phyloP scores from a whole-genome alignment of 1,140 invertebrate genomes.

The Lineus longissimus region DNA sequence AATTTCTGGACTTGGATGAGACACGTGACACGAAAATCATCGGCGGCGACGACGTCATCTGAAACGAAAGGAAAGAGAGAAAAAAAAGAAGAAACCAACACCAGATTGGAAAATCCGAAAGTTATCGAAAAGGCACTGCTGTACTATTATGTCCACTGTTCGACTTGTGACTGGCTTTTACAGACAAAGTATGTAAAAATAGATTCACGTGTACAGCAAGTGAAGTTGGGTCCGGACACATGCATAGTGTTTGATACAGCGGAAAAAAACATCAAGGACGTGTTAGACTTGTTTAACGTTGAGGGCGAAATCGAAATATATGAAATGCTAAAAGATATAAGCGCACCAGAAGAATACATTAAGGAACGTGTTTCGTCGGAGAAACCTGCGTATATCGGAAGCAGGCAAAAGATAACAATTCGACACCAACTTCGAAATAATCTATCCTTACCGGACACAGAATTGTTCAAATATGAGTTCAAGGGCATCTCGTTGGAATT shows the following conservation, averaged over 20 bases:
- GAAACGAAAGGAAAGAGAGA: neutral
- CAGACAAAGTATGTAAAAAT: slow-evolving; percentile 3
- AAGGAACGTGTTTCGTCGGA: neutral
- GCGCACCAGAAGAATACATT: slow-evolving; percentile 8
- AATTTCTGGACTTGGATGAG: slow-evolving; percentile 5
- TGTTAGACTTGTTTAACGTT: slow-evolving; percentile 5
- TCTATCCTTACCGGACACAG: neutral
- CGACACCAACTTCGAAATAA: neutral
- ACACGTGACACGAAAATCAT: neutral
- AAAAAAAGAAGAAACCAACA: neutral
- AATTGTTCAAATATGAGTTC: slow-evolving; percentile 6
- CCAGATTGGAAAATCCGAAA: neutral
- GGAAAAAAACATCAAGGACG: slow-evolving; percentile 7
- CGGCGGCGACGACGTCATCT: neutral
- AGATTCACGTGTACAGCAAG: neutral
- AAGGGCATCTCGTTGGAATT: slow-evolving; percentile 8
- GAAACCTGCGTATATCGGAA: neutral
- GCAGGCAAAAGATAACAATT: slow-evolving; percentile 6
- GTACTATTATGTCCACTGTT: slow-evolving; percentile 5
- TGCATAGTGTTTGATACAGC: neutral
- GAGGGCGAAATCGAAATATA: slow-evolving; percentile 1
- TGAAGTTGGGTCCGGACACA: slow-evolving; percentile 2
- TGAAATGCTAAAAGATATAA: slow-evolving; percentile 5
- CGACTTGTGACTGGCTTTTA: slow-evolving; percentile 1
- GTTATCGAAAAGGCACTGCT: slow-evolving; percentile 5